Conservation (phyloP, 2,797 vertebrate species). For the Macropus fuliginosus region DNA sequence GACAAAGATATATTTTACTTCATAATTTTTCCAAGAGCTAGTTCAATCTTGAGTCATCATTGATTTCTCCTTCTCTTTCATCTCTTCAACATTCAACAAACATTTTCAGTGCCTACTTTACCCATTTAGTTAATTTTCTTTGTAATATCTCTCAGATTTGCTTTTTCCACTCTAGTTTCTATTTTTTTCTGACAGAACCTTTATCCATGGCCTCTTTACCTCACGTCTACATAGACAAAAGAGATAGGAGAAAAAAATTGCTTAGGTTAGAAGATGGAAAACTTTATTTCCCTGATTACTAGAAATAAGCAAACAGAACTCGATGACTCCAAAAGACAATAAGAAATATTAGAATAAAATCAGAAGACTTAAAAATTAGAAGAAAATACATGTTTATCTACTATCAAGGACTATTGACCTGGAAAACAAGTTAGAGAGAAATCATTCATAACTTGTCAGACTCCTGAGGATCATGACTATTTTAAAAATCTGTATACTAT, state of each 20-base stretch:
- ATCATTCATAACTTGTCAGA: not conserved
- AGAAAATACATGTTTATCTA: not conserved
- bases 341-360: not conserved
- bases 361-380: not conserved
- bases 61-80: not conserved
- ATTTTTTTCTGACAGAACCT: not conserved
- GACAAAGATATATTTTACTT: not conserved
- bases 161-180: not conserved
- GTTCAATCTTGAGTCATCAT: not conserved
- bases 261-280: no score
- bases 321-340: not conserved
- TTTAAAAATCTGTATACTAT: not conserved
- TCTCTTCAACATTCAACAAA: not conserved
- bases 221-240: not conserved
- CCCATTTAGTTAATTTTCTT: not conserved
- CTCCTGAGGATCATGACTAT: not conserved
- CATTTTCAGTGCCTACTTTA: not conserved
- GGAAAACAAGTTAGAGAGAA: not conserved
- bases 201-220: no score
- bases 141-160: not conserved
- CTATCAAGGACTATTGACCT: no score
- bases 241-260: not conserved
- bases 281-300: not conserved
- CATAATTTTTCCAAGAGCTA: not conserved
- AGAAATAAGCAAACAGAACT: not conserved